phyloP scores from a whole-genome alignment of 2,888 invertebrate species.

The Horisme vitalbata region DNA sequence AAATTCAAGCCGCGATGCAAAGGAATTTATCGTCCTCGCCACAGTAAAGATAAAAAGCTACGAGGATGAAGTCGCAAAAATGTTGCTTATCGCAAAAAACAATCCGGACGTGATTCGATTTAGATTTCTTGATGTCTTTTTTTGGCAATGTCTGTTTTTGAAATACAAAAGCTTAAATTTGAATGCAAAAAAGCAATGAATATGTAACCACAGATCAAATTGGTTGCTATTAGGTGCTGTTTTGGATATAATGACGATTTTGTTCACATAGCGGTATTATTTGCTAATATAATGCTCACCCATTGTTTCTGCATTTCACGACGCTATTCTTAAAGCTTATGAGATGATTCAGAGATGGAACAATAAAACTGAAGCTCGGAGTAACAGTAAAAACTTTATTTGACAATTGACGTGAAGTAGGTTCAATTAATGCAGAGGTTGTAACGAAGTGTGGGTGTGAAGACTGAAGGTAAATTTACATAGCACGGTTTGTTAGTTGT shows the following conservation, averaged over 20 bases:
- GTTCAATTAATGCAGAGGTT: constrained; percentile 37
- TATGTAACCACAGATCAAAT: constrained; percentile 57
- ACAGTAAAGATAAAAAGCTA: constrained; percentile 27
- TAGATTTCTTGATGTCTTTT: constrained; percentile 59
- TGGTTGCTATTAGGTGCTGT: constrained; percentile 44
- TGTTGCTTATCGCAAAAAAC: constrained; percentile 58
- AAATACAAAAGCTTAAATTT: constrained; percentile 57
- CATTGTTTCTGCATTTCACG: constrained; percentile 40
- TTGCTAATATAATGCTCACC: constrained; percentile 36
- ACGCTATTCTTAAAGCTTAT: constrained; percentile 35
- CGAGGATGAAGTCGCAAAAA: constrained; percentile 42
- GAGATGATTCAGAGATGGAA: constrained; percentile 31
- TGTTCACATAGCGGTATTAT: constrained; percentile 46
- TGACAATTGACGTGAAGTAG: constrained; percentile 48
- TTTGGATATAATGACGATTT: constrained; percentile 45
- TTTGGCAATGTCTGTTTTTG: constrained; percentile 46
- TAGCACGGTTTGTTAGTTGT: constrained; percentile 39
- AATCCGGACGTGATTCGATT: constrained; percentile 73
- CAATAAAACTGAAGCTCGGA: constrained; percentile 21
- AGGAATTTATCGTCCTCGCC: constrained; percentile 33
- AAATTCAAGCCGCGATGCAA: constrained; percentile 28
- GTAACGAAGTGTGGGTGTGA: constrained; percentile 48
- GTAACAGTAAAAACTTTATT: constrained; percentile 35
- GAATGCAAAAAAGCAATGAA: constrained; percentile 55
- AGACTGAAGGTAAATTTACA: constrained; percentile 34